phyloP scores from a whole-genome alignment of 2,113 vertebrate genomes.

The Hylia prasina region DNA sequence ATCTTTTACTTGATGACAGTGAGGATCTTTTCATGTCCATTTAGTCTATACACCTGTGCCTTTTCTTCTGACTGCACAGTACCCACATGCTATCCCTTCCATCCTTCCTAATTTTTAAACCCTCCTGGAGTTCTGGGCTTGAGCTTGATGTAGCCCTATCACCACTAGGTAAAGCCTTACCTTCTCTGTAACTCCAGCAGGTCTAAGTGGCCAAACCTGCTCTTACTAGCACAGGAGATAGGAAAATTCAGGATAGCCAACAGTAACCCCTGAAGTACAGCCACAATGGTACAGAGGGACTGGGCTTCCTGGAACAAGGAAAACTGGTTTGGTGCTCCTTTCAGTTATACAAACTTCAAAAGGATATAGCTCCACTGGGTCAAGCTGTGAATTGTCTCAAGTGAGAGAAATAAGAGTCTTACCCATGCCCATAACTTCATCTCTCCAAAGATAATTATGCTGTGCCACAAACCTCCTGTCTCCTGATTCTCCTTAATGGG shows the following conservation, averaged over 20 bases:
- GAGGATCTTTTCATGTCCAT: not conserved
- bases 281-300: fast-evolving
- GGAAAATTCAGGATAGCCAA: not conserved
- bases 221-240: not conserved
- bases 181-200: not conserved
- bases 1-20: not conserved
- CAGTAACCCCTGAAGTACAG: not conserved
- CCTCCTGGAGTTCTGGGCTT: not conserved
- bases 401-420: not conserved
- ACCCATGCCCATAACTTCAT: not conserved
- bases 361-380: not conserved
- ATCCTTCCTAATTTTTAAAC: not conserved
- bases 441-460: not conserved
- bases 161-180: not conserved
- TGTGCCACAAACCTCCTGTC: not conserved
- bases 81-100: fast-evolving
- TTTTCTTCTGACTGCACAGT: not conserved
- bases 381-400: not conserved
- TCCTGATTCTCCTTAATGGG: not conserved
- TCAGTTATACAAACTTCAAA: not conserved
- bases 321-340: not conserved
- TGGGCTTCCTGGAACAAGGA: not conserved
- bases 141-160: not conserved
- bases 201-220: not conserved
- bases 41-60: not conserved